Base-by-base conservation (phyloP, 2,888 invertebrate species). In the Chromoteleia sp. region DNA sequence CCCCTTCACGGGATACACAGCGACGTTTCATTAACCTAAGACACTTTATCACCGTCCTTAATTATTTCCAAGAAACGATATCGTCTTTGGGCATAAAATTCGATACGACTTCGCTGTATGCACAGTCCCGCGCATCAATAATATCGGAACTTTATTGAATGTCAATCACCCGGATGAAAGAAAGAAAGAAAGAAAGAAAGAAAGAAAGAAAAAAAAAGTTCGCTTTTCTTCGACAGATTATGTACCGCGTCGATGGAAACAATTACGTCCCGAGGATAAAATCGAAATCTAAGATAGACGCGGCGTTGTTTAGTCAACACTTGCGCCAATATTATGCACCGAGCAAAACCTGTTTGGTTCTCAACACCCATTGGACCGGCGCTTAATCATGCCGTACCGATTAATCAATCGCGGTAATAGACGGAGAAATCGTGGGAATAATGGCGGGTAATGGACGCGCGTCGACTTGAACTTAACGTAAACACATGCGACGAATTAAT, bases 11-110 rank as follows among this genome's bases (percentile, higher is more conserved):
- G 68, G 58, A 77, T 63, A 61, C 82, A 83, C 83, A 84, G 84
- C 84, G 85, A 85, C 84, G 86, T 86, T 87, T 87, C 88, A 88
- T 87, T 85, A 85, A 83, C 84, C 81, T 83, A 84, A 85, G 82
- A 84, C 85, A 84, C 82, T 87, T 86, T 85, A 88, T 88, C 86
- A 86, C 78, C 82, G 82, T 67, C 75, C 76, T 85, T 85, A 88
- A 87, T 87, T 86, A 86, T 86, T 83, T 83, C 81, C 61, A 43
- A 76, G 83, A 84, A 85, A 84, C 78, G 82, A 84, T 83, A 84
- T 70, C 76, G 63, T 68, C 61, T 54, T 58, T 7, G 52, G 29
- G 6, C 17, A 43, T 25, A 45, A 61, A 61, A 61, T 41, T 25
- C 15, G 61, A 61, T 25, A 41, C n/a, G 29, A 45, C 1, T n/a